Conservation (phyloP, 23 tunicate species). For the Ciona savignyi region DNA sequence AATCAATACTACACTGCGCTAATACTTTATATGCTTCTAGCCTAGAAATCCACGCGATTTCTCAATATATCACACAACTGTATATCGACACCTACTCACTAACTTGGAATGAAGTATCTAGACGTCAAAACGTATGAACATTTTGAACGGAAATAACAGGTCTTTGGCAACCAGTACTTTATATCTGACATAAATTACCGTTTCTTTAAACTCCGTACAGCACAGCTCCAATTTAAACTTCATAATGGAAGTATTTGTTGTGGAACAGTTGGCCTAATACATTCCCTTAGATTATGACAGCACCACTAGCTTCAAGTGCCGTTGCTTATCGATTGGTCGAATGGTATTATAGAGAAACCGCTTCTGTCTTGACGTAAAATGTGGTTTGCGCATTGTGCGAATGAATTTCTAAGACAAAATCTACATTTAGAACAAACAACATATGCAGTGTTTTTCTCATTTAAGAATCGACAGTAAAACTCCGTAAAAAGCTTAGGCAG, state of each 20-base stretch:
- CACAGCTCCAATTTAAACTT: background rate
- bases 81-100: background rate
- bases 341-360: background rate
- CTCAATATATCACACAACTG: background rate
- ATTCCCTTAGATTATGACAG: background rate
- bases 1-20: too few species aligned
- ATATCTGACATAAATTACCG: background rate
- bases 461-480: too few species aligned
- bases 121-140: too few species aligned
- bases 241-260: background rate
- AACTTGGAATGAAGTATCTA: too few species aligned
- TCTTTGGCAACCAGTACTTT: background rate
- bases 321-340: background rate
- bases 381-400: too few species aligned
- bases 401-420: too few species aligned
- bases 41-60: background rate
- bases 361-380: background rate
- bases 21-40: too few species aligned
- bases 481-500: too few species aligned
- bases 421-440: too few species aligned
- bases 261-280: background rate
- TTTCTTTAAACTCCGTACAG: background rate
- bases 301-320: background rate
- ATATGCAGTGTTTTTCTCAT: too few species aligned
- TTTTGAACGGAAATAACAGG: too few species aligned